phyloP scores from a whole-genome alignment of 2,888 invertebrate species.

The Eristalis tenax region DNA sequence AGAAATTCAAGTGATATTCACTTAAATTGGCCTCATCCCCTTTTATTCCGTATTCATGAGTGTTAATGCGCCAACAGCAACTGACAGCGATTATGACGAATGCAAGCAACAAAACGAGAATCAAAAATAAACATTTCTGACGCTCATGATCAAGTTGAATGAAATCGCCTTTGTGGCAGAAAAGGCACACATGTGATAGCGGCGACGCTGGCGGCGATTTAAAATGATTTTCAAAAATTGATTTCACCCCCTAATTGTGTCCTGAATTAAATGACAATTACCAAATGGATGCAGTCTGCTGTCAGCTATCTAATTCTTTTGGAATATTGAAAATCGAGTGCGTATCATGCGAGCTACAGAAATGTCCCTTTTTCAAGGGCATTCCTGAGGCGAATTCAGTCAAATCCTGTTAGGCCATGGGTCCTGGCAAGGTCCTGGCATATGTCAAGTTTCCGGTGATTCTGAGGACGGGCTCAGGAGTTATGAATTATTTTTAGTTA shows the following conservation, averaged over 20 bases:
- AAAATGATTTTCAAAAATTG: conserved; percentile 78
- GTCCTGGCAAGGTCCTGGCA: not conserved
- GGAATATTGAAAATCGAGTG: conserved; percentile 35
- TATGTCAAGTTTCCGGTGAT: not conserved
- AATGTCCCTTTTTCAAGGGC: conserved; percentile 25
- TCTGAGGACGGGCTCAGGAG: not conserved
- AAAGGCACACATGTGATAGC: conserved; percentile 51
- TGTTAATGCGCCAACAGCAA: not conserved
- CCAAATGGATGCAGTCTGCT: not conserved
- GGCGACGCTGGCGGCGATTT: conserved; percentile 73
- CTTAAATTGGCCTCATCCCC: not conserved
- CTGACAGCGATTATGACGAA: not conserved
- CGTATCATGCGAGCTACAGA: conserved; percentile 1
- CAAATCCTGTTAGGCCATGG: not conserved
- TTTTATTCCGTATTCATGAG: not conserved
- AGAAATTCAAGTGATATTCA: too few species aligned
- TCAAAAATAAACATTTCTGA: conserved; percentile 35
- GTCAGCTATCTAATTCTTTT: conserved; percentile 39
- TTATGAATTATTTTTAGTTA: conserved; percentile 14
- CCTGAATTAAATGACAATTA: conserved; percentile 23
- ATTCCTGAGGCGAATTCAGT: not conserved
- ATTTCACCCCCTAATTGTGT: conserved; percentile 73
- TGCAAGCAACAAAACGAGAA: not conserved
- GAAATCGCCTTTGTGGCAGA: conserved; percentile 34
- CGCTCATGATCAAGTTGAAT: conserved; percentile 61